Conservation (phyloP, 1,140 invertebrate genomes). For the Chrysomallon squamiferum region DNA sequence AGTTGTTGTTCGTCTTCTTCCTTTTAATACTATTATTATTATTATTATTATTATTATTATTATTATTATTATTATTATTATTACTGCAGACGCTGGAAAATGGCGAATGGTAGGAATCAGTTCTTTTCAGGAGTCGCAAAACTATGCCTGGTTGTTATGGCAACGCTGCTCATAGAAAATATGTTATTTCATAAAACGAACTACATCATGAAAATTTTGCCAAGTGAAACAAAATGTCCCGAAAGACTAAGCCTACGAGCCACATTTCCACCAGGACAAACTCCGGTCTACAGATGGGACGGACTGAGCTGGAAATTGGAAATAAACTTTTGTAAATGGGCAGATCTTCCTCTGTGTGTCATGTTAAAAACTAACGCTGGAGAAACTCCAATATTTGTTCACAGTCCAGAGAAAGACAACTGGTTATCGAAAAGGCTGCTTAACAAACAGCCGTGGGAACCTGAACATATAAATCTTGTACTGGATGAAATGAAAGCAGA, state of each 20-base stretch:
- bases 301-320: background rate
- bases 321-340: background rate
- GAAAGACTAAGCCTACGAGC: background rate
- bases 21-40: no score
- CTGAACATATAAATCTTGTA: constrained; percentile 7
- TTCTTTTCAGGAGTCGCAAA: no score
- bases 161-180: no score
- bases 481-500: constrained; percentile 8
- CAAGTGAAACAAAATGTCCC: no score
- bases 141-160: no score
- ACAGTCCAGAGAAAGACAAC: constrained; percentile 11
- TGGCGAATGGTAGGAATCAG: no score
- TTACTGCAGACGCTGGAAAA: no score
- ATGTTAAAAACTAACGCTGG: background rate
- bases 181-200: no score
- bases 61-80: no score
- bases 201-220: no score
- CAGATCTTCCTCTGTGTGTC: background rate
- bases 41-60: no score
- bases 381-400: constrained; percentile 23
- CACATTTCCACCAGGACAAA: background rate
- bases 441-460: constrained; percentile 18
- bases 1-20: no score
- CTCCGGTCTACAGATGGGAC: background rate
- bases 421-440: constrained; percentile 14